Conservation (phyloP, 2,797 vertebrate genomes). For the Oryzias sinensis region DNA sequence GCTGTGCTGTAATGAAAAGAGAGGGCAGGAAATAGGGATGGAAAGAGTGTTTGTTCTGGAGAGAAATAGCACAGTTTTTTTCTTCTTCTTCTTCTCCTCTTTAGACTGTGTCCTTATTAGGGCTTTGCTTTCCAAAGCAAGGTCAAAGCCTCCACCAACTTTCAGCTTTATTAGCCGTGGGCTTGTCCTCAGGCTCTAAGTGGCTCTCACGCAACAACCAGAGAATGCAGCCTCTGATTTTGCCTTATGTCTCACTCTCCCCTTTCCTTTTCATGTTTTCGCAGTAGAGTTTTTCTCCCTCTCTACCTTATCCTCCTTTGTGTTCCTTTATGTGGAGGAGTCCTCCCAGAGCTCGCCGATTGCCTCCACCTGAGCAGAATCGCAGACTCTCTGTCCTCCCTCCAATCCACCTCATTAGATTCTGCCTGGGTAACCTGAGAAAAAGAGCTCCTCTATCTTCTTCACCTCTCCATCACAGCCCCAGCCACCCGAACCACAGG, state of each 20-base stretch:
- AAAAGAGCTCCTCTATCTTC: constrained; percentile 66
- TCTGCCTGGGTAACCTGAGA: constrained; percentile 75
- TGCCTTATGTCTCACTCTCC: constrained; percentile 62
- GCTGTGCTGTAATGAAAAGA: constrained; percentile 65
- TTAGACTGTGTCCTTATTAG: constrained; percentile 73
- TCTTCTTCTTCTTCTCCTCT: constrained; percentile 41
- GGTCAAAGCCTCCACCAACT: constrained; percentile 71
- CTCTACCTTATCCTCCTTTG: constrained; percentile 50
- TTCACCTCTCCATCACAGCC: constrained; percentile 67
- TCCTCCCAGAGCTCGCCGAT: constrained; percentile 55
- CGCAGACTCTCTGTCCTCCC: constrained; percentile 55
- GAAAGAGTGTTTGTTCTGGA: constrained; percentile 63
- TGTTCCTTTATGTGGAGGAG: constrained; percentile 60
- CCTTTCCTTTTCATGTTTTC: constrained; percentile 54
- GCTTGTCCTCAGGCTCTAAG: constrained; percentile 71
- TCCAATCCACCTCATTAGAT: constrained; percentile 77
- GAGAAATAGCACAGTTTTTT: constrained; percentile 61
- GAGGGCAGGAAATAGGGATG: constrained; percentile 57
- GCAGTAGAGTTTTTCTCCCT: constrained; percentile 47
- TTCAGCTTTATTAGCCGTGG: constrained; percentile 73
- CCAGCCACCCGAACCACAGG: constrained; percentile 70
- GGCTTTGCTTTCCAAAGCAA: constrained; percentile 71
- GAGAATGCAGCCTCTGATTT: constrained; percentile 67
- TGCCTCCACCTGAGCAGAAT: constrained; percentile 53
- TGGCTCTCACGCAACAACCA: constrained; percentile 63